Evolutionary conservation across 64 coral and sea anemone species (phyloP), one percentile per base, ranked within the genome.

Genomic region (Montipora cactus): DNA sequence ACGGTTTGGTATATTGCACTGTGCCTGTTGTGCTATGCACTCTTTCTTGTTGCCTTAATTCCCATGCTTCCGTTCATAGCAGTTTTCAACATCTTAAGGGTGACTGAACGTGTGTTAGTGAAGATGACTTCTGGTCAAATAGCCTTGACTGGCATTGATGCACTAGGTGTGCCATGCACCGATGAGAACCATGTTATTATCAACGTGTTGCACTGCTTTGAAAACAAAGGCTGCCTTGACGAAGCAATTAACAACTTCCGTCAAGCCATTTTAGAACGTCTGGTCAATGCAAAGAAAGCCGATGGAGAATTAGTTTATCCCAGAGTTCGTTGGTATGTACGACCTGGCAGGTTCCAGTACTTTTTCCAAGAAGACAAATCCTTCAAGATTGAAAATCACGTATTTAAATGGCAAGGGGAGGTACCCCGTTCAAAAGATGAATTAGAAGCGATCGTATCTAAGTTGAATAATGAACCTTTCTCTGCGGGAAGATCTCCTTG

Each of bases 151-250:
- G 97, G 92, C 12, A 79, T 92, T 23, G 97, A 98, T 61, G 97
- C 97, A 12, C 59, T 94, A 3, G 96, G 97, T 94, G 91, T 79
- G 21, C 97, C 96, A 64, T 86, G 87, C 11, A 78, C 81, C 3
- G 91, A 94, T 3, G 90, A 69, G 10, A 98, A 98, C 74, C 81
- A 84, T 0, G 64, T 98, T 4, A 89, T 92, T 37, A 96, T 98
- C 22, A 96, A 78, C 23, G 74, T 73, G 13, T 44, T 95, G 3
- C 50, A 94, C 25, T 51, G 64, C 16, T 59, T 52, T 7, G 74
- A 93, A 5, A 72, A 79, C 8, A 22, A 18, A 22, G 47, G n/a
- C 13, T 78, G 87, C 62, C 13, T 93, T 22, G 87, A 83, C 0
- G 75, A 82, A 77, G 74, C 79, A 74, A 1, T 98, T 9, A 64